Evolutionary conservation across 2,888 invertebrate genomes (phyloP), one percentile per base, ranked within the genome.

Genomic region (Lissocephala sabroskyi): DNA sequence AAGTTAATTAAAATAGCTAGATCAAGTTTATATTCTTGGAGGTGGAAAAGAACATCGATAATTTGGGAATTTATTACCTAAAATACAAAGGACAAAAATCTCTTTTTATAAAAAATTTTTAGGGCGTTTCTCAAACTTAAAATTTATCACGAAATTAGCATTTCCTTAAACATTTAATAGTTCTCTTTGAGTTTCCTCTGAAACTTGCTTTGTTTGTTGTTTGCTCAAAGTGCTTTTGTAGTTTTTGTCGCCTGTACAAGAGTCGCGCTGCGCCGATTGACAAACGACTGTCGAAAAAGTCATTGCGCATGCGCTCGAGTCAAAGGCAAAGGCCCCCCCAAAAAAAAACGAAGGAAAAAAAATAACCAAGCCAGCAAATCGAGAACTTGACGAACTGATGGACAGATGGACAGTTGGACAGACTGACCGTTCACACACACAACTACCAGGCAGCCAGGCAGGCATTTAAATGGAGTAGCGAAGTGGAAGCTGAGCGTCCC

Each of bases 211-310:
- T n/a, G n/a, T n/a, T n/a, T n/a, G n/a, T n/a, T n/a, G n/a, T n/a
- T n/a, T n/a, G n/a, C n/a, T n/a, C n/a, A n/a, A n/a, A n/a, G n/a
- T n/a, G n/a, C n/a, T n/a, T n/a, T n/a, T n/a, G n/a, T n/a, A n/a
- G 44, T 9, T 52, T 65, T 54, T 18, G 55, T 47, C 51, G 42
- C 59, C 59, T 54, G 56, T 37, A 23, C 42, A 14, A n/a, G 23
- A 10, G 37, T 13, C 36, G 17, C 43, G 40, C n/a, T n/a, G 18
- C 36, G 45, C 45, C 32, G 67, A 67, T 67, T 67, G 66, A 70
- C 67, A 67, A 67, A 67, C 67, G 63, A 66, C 63, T 67, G 67
- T 70, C 71, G 66, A 70, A 70, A 65, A 68, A 66, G 71, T 60
- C 66, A 66, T 70, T 70, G 71, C 66, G 71, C 67, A 70, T 67